Evolutionary conservation across 2,888 invertebrate species (phyloP).

Genomic region (Creontiades dilutus): DNA sequence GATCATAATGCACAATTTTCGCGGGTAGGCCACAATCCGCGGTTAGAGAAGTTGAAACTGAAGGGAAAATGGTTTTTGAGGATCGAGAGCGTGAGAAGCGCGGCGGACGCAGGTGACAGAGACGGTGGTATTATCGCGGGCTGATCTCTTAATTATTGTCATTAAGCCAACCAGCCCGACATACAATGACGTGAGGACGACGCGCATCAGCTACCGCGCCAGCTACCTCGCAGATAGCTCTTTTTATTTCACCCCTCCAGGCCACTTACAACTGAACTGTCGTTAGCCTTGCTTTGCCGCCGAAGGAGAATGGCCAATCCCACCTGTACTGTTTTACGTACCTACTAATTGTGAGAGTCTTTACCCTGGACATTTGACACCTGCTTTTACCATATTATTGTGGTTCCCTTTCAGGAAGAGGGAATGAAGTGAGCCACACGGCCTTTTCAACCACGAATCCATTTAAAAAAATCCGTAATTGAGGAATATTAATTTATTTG

Average conservation of each 20-base stretch:
- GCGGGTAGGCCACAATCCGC: too few relatives aligned
- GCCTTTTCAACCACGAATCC: too few relatives aligned
- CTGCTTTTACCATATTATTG: too few relatives aligned
- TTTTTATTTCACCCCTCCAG: neutral
- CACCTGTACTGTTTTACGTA: too few relatives aligned
- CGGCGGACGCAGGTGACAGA: slow-evolving; percentile 67
- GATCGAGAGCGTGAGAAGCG: slow-evolving; percentile 31
- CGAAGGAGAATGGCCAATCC: too few relatives aligned
- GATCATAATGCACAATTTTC: too few relatives aligned
- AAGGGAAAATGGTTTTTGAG: neutral
- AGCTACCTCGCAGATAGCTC: slow-evolving; percentile 19
- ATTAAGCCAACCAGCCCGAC: slow-evolving; percentile 38
- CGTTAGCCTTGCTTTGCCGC: neutral
- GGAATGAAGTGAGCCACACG: too few relatives aligned
- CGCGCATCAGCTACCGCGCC: slow-evolving; percentile 50
- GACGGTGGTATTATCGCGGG: slow-evolving; percentile 41
- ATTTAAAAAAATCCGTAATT: too few relatives aligned
- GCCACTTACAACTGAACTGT: neutral
- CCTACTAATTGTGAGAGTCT: too few relatives aligned
- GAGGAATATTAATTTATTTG: too few relatives aligned
- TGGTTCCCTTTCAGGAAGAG: too few relatives aligned
- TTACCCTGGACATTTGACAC: too few relatives aligned
- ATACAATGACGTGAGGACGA: slow-evolving; percentile 41
- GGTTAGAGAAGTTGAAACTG: neutral
- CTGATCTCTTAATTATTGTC: slow-evolving; percentile 69